Evolutionary conservation across 2,888 invertebrate genomes (phyloP).

Genomic region (Helicoverpa assulta): DNA sequence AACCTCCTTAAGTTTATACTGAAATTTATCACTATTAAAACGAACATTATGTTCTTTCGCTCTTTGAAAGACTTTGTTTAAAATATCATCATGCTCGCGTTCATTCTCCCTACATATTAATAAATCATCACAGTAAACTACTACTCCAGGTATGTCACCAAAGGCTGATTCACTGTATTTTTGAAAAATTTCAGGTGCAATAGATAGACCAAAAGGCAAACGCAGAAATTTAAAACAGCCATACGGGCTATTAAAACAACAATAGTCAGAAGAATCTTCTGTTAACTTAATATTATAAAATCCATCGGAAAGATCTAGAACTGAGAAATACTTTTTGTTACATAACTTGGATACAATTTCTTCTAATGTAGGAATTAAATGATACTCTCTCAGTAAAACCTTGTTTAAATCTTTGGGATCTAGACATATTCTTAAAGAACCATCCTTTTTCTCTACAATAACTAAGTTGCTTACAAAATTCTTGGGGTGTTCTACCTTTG

Average conservation of each 20-base stretch:
- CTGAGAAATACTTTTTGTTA: constrained; percentile 50
- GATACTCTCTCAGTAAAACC: constrained; percentile 40
- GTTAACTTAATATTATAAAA: constrained; percentile 53
- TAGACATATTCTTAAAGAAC: constrained; percentile 45
- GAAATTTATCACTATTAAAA: no score
- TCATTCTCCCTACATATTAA: no score
- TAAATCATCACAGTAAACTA: no score
- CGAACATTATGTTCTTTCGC: no score
- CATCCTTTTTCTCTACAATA: constrained; percentile 47
- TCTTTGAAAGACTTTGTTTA: no score
- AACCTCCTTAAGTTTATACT: no score
- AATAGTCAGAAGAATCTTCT: constrained; percentile 33
- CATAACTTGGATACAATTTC: constrained; percentile 42
- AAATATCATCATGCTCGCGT: no score
- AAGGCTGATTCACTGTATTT: no score
- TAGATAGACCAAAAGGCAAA: constrained; percentile 69
- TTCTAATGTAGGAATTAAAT: constrained; percentile 44
- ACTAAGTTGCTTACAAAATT: constrained; percentile 48
- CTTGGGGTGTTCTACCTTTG: constrained; percentile 42
- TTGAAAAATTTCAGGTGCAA: constrained; percentile 71
- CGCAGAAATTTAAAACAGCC: constrained; percentile 63
- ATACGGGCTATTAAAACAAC: constrained; percentile 51
- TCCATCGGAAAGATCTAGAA: constrained; percentile 49
- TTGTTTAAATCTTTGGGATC: constrained; percentile 51
- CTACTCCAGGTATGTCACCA: no score